Evolutionary conservation across 2,113 vertebrate genomes (phyloP), one percentile per base, ranked within the genome.

Genomic region (Chauna torquata): DNA sequence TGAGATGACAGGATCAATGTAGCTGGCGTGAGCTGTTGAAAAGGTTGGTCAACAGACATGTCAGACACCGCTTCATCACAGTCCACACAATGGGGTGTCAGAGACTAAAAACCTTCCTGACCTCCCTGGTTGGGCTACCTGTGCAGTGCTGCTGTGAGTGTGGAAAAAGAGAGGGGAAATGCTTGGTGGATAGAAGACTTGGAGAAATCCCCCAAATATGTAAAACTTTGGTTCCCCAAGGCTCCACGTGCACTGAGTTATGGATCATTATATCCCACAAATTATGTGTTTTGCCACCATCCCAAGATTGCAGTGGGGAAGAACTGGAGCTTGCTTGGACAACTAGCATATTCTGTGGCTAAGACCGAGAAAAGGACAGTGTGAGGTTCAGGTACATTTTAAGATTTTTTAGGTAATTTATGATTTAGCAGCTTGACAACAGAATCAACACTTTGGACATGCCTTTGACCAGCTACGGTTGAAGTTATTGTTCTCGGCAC

Each of bases 21-120:
- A 75, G 20, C 11, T 65, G 71, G 19, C 42, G 68, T 59, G 69
- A 94, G n/a, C 15, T 84, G 68, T 5, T 86, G 81, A 59, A 88
- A 84, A 92, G 47, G 0, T 38, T 84, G 90, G n/a, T 79, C 32
- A 38, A 2, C 0, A 1, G 15, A 18, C 32, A 55, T 0, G 0
- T 87, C 36, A 45, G 72, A 32, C 57, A 78, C 8, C 42, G 8
- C 9, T 6, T 65, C 12, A 4, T 24, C 47, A 40, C 40, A 65
- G 36, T 52, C 36, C 44, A 22, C 4, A 19, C 20, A 32, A 75
- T n/a, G 80, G 20, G 12, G 15, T 42, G 5, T 58, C 17, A 30
- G 71, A 77, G 27, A 74, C 42, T 6, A 25, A 82, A 78, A 71
- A 8, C 27, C 20, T 69, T 75, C 34, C 23, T 86, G 28, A 68